These are phyloP conservation scores for Campoletis sonorensis DNA, from an alignment of 1,140 invertebrate species.

Conservation along the genomic window DNA sequence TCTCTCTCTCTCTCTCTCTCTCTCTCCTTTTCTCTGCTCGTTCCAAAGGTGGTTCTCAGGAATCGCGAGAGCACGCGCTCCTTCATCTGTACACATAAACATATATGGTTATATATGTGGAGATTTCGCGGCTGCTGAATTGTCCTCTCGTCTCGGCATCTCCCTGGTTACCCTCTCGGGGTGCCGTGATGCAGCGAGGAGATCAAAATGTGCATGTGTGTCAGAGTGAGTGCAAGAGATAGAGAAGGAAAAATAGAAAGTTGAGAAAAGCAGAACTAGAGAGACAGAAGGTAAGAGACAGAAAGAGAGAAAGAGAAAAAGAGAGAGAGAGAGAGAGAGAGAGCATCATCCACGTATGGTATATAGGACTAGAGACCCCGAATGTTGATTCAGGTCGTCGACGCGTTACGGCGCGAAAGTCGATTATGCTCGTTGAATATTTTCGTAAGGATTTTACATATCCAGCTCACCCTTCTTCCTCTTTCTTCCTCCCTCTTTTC, in stretches of 20 bases:
- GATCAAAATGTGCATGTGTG: neutral
- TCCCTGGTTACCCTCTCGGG: neutral
- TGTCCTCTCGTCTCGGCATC: neutral
- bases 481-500: neutral
- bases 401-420: conserved; percentile 42
- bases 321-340: neutral
- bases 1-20: neutral
- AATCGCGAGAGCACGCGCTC: conserved; percentile 22
- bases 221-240: neutral
- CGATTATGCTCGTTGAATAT: conserved; percentile 53
- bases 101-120: neutral
- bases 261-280: neutral
- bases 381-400: conserved; percentile 46
- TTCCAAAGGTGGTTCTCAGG: neutral
- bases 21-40: neutral
- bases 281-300: neutral
- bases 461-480: conserved; percentile 15
- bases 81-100: neutral
- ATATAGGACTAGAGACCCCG: conserved; percentile 30
- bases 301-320: neutral
- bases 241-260: neutral
- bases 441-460: conserved; percentile 51
- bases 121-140: conserved; percentile 27
- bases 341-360: conserved; percentile 23
- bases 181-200: neutral